Percentiles rank a stretch among this genome's conserved stretches.
phyloP scores from a whole-genome alignment of 2,797 vertebrate species.

The Spinibarbus caldwelli region DNA sequence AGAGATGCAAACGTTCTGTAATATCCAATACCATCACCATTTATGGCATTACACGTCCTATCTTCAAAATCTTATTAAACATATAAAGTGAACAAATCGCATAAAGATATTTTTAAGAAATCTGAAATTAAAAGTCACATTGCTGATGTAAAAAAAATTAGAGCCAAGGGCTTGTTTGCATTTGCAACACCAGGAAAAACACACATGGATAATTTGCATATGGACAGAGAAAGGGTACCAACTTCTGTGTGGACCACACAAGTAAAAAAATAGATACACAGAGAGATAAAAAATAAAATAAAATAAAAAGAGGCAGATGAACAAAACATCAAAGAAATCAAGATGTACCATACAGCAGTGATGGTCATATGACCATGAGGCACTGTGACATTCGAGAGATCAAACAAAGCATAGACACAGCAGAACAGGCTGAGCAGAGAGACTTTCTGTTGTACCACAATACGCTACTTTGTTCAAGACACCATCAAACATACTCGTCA shows the following conservation, averaged over 20 bases:
- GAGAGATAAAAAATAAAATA: not conserved
- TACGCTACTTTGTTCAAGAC: slow-evolving; percentile 45
- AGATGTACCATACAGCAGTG: slow-evolving; percentile 14
- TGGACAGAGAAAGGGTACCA: not conserved
- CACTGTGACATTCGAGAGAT: slow-evolving; percentile 32
- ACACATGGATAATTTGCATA: slow-evolving; percentile 9
- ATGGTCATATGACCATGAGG: slow-evolving; percentile 44
- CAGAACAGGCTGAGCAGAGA: slow-evolving; percentile 29
- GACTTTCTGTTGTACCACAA: slow-evolving; percentile 35
- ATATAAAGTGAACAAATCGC: slow-evolving; percentile 36
- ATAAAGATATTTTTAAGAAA: slow-evolving; percentile 3
- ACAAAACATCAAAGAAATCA: slow-evolving; percentile 5
- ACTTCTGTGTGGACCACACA: not conserved
- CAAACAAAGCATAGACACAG: slow-evolving; percentile 35
- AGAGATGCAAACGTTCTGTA: slow-evolving; percentile 54
- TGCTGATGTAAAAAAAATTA: slow-evolving; percentile 8
- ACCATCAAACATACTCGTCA: slow-evolving; percentile 37
- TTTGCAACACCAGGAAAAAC: slow-evolving; percentile 19
- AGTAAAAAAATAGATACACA: not conserved
- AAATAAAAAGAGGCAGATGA: not conserved
- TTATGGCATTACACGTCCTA: slow-evolving; percentile 37
- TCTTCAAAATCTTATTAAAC: not conserved
- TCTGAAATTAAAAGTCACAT: not conserved
- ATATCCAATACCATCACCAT: slow-evolving; percentile 58
- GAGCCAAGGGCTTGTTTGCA: not conserved